Conservation (phyloP, 2,888 invertebrate genomes). For the Agriopis leucophaearia region DNA sequence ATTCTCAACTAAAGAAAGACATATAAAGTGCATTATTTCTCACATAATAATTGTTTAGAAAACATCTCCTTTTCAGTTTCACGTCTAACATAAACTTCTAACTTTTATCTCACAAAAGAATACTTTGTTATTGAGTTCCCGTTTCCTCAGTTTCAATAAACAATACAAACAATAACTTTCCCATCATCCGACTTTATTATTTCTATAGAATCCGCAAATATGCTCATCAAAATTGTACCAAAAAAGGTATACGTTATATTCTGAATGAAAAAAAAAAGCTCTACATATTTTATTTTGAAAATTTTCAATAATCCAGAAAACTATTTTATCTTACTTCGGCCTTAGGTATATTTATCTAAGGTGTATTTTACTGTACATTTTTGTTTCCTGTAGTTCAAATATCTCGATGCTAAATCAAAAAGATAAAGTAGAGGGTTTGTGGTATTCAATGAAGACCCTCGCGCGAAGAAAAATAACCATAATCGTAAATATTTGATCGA, state of each 20-base stretch:
- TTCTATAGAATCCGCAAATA: constrained; percentile 47
- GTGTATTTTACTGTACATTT: constrained; percentile 21
- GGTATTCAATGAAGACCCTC: constrained; percentile 58
- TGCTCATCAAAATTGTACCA: constrained; percentile 54
- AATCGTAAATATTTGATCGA: constrained; percentile 63
- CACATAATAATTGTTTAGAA: background rate
- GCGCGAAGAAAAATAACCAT: constrained; percentile 62
- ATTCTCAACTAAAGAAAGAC: background rate
- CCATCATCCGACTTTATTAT: constrained; percentile 32
- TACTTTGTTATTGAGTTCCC: background rate
- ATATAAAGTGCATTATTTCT: background rate
- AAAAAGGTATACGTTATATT: constrained; percentile 10
- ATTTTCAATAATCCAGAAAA: constrained; percentile 6
- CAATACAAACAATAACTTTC: constrained; percentile 35
- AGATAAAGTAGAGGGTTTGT: constrained; percentile 57
- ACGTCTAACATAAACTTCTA: background rate
- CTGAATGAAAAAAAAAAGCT: constrained; percentile 42
- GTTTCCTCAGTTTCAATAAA: constrained; percentile 12
- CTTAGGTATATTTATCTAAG: constrained; percentile 17
- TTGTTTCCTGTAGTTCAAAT: constrained; percentile 36
- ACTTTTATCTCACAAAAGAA: constrained; percentile 7
- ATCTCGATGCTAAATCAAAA: constrained; percentile 62
- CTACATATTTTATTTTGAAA: background rate
- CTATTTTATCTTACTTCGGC: background rate
- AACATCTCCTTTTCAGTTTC: background rate